These are phyloP conservation scores for Orthosia incerta DNA, from an alignment of 2,888 invertebrate species.

Conservation along the genomic window DNA sequence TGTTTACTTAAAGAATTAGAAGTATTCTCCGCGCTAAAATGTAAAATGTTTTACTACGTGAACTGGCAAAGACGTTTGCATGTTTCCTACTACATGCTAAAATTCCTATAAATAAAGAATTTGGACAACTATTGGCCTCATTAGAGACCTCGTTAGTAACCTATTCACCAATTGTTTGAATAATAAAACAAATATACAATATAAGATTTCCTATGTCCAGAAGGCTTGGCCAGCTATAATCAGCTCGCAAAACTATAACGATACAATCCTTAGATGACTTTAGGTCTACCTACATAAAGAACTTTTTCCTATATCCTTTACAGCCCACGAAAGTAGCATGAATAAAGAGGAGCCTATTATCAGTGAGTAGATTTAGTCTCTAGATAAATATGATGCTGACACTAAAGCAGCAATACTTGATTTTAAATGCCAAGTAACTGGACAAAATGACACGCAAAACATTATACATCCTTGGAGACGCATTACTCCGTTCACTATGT, in stretches of 20 bases:
- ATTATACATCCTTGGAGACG: background rate
- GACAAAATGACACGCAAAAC: background rate
- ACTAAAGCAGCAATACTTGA: background rate
- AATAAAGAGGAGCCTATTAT: background rate
- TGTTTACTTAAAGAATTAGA: slow-evolving; percentile 22
- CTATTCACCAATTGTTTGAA: slow-evolving; percentile 10
- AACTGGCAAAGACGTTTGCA: background rate
- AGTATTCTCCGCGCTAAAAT: background rate
- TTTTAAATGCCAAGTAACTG: background rate
- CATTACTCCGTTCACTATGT: slow-evolving; percentile 9
- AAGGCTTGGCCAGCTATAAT: background rate
- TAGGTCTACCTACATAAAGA: background rate
- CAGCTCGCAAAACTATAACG: background rate
- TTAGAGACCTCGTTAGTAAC: slow-evolving; percentile 9
- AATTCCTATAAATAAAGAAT: background rate
- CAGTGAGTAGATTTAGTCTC: background rate
- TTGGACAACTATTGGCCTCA: background rate
- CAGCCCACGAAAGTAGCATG: background rate
- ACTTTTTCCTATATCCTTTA: background rate
- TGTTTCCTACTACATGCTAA: background rate
- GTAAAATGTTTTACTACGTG: background rate
- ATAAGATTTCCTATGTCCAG: background rate
- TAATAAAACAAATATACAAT: slow-evolving; percentile 8
- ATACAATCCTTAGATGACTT: background rate
- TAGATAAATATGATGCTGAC: background rate